Evolutionary conservation across 2,888 invertebrate species (phyloP).

Genomic region (Dasypogon diadema): DNA sequence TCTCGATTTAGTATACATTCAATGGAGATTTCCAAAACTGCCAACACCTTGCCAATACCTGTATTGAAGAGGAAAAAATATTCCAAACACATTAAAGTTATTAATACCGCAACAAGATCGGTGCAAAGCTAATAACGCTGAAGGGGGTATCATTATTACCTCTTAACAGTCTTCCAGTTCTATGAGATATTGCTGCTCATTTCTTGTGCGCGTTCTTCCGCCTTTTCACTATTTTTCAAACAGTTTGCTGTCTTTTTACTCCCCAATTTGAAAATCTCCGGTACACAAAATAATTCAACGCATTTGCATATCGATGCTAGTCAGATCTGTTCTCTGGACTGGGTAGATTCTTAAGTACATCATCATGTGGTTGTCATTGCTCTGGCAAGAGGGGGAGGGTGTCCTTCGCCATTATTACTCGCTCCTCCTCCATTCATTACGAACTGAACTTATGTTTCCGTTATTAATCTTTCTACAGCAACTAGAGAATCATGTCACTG

Average conservation of each 20-base stretch:
- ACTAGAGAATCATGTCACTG: conserved; percentile 53
- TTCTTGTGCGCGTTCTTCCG: conserved; percentile 18
- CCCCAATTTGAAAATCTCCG: conserved; percentile 10
- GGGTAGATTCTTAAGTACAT: conserved; percentile 7
- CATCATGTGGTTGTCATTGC: conserved; percentile 39
- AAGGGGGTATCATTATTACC: conserved; percentile 31
- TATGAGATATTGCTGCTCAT: conserved; percentile 27
- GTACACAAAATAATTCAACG: conserved; percentile 20
- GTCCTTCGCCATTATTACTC: conserved; percentile 17
- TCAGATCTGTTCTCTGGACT: conserved; percentile 1
- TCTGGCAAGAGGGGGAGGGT: neutral
- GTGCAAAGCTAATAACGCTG: neutral
- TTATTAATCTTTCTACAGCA: conserved; percentile 52
- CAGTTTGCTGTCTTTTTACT: conserved; percentile 3
- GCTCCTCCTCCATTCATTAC: conserved; percentile 44
- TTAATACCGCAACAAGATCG: conserved; percentile 13
- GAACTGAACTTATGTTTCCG: conserved; percentile 48
- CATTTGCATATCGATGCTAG: conserved; percentile 43
- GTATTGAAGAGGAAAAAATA: neutral
- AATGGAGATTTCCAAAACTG: neutral
- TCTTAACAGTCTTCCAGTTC: conserved; percentile 22
- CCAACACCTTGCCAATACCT: neutral
- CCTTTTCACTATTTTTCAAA: conserved; percentile 30
- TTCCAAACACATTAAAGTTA: neutral
- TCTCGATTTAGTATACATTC: no score